Base-by-base conservation (phyloP, 2,888 invertebrate genomes). In the Eupeodes luniger region DNA sequence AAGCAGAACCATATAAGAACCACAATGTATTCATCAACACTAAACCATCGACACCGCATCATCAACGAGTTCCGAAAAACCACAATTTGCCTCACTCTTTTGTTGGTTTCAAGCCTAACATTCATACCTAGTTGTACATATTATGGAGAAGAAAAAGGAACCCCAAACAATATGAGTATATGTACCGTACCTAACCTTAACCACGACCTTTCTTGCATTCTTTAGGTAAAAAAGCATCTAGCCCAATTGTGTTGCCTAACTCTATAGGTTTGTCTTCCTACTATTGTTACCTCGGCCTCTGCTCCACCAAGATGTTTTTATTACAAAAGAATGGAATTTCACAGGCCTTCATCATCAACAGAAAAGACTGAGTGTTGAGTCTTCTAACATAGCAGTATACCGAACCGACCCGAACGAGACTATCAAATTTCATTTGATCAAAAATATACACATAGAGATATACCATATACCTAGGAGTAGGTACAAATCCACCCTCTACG, bases 311-410 rank as follows among this genome's bases (percentile, higher is more conserved):
- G 81, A 85, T 75, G 78, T 75, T 78, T 85, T 78, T 62, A 82
- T 82, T 82, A 86, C 82, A 75, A 86, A 86, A 86, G 79, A 82
- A 70, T 86, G 86, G 82, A 86, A 79, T 86, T 86, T 79, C 75
- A 47, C 19, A 69, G 70, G 75, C 74, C 85, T 74, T 81, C 81
- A 74, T 67, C 81, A 74, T 67, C 85, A 81, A 69, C 72, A 66
- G 40, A 62, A 66, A 72, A 66, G 44, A 57, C 27, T 14, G 44
- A 76, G 47, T 70, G 51, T 16, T 14, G 44, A 76, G 47, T 70
- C 67, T 79, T 59, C 66, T 49, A 57, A 55, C 55, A 69, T 5
- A 4, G 34, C 69, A 69, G 16, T 5, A 11, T 14, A 27, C 34
- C 12, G 27, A 4, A 44, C 19, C 4, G 12, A 11, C 44, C 47